Base-by-base conservation (phyloP, 1,140 invertebrate genomes). In the Drosophila nikananu region DNA sequence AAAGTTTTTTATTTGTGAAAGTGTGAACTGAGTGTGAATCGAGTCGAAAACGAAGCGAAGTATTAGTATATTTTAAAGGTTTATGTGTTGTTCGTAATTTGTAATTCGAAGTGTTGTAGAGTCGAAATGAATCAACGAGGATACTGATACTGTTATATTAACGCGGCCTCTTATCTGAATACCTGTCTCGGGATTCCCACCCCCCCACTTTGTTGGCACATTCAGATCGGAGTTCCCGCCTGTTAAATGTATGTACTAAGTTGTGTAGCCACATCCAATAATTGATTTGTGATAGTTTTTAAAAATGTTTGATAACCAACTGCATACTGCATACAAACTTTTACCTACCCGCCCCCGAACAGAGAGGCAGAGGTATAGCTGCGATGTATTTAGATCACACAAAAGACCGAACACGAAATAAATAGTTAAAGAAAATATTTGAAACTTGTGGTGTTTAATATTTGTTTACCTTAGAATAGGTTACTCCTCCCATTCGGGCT, bases 251-350 rank as follows among this genome's bases (percentile, higher is more conserved):
- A 64, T 86, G 66, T 86, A 81, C 71, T 90, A 70, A 80, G 70
- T 86, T 90, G 64, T 86, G 81, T 90, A 90, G 78, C 66, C 78
- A 90, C 74, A 90, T 74, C 76, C 82, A 86, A 91, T 90, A 90
- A 90, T 90, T 91, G 65, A 90, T 90, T 90, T 90, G 86, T 90
- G 86, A 90, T 90, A 90, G 86, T 90, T 90, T 90, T 82, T 82
- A 89, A 90, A 65, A 83, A 90, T 75, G 78, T 87, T 87, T 87
- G 74, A 84, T 84, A 89, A 62, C 65, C 86, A 73, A 84, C 63
- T 64, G 59, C 65, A 76, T 75, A 55, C n/a, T n/a, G n/a, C 74
- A 74, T 52, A 62, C 65, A 42, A 42, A 72, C 67, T 73, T 73
- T 73, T 48, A 76, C 59, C 77, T 63, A 63, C 42, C 60, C 41